phyloP scores from a whole-genome alignment of 1,140 invertebrate genomes.

The Drosophila ambigua region DNA sequence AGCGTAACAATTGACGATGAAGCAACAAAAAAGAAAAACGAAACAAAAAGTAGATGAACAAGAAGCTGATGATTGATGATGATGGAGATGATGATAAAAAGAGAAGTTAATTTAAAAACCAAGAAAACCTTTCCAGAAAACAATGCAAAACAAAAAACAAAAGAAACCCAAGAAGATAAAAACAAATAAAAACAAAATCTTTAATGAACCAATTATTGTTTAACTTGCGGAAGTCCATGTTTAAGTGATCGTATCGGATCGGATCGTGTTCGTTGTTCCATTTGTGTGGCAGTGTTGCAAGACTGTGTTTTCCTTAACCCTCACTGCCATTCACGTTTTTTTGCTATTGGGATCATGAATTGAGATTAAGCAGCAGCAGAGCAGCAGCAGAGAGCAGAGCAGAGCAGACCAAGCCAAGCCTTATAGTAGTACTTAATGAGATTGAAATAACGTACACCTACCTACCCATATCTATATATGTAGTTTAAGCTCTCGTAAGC shows the following conservation, averaged over 20 bases:
- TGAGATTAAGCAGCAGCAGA: conserved; percentile 62
- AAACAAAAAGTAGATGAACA: conserved; percentile 36
- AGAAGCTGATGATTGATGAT: conserved; percentile 14
- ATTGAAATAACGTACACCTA: conserved; percentile 8
- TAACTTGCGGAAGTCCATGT: conserved; percentile 43
- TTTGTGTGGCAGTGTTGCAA: conserved; percentile 59
- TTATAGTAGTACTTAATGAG: conserved; percentile 38
- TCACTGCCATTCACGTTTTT: conserved; percentile 5
- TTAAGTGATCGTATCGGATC: conserved; percentile 10
- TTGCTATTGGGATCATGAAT: conserved; percentile 69
- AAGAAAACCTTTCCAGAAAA: conserved; percentile 72
- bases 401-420: conserved; percentile 55
- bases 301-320: conserved; percentile 23
- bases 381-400: conserved; percentile 11
- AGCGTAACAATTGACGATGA: conserved; percentile 70
- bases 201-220: conserved; percentile 67
- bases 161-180: conserved; percentile 42
- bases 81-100: conserved; percentile 15
- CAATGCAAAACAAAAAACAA: conserved; percentile 34
- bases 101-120: conserved; percentile 43
- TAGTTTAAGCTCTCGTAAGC: conserved; percentile 24
- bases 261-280: conserved; percentile 26
- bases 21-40: conserved; percentile 53
- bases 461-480: conserved; percentile 16
- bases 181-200: conserved; percentile 72